Conservation (phyloP, 2,888 invertebrate genomes). For the Myathropa florea region DNA sequence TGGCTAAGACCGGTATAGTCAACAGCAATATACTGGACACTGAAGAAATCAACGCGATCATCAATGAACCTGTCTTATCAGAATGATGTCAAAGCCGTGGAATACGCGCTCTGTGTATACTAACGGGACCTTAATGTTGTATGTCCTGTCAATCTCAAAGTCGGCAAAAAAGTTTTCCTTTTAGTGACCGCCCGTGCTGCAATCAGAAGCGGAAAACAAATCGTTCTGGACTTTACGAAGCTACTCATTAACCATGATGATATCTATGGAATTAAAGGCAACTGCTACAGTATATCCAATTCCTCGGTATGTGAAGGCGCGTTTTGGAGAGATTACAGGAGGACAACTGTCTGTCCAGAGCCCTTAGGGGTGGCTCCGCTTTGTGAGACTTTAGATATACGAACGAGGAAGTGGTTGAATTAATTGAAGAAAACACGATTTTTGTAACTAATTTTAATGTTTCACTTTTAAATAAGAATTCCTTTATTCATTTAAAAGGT, state of each 20-base stretch:
- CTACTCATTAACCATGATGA: neutral
- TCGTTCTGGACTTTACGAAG: neutral
- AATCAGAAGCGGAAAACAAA: neutral
- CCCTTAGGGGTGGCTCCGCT: neutral
- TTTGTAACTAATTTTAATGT: neutral
- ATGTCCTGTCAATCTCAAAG: neutral
- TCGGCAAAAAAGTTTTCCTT: neutral
- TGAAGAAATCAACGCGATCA: neutral
- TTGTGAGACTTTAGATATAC: slow-evolving; percentile 2
- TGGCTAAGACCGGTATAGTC: too few relatives aligned
- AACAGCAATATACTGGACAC: too few relatives aligned
- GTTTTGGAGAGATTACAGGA: neutral
- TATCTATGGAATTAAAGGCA: neutral
- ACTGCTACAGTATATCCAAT: neutral
- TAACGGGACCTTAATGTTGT: neutral
- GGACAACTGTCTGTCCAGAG: neutral
- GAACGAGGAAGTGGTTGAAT: slow-evolving; percentile 3
- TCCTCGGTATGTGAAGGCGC: neutral
- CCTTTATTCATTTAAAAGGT: slow-evolving; percentile 1
- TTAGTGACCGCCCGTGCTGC: neutral
- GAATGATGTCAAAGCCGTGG: neutral
- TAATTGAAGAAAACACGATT: neutral
- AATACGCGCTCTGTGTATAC: neutral
- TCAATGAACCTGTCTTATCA: slow-evolving; percentile 1
- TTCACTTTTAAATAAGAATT: slow-evolving; percentile 12